Conservation (phyloP, 2,888 invertebrate species). For the Anodontia alba region DNA sequence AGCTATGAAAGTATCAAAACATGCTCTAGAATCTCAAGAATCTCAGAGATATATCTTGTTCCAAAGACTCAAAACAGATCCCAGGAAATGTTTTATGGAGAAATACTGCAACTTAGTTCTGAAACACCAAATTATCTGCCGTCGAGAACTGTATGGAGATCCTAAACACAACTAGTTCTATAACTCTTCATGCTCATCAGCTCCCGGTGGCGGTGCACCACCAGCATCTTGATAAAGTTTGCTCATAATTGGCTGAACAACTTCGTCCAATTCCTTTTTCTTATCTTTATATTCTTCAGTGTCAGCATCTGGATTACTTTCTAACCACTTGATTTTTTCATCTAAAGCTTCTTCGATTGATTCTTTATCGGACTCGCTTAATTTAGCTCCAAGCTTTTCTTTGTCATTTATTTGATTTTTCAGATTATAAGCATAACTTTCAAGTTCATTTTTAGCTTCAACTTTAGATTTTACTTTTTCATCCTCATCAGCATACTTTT, state of each 20-base stretch:
- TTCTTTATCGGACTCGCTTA: conserved; percentile 94
- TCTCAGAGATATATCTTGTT: too few species aligned
- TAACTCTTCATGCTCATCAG: conserved; percentile 53
- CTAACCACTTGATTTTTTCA: conserved; percentile 98
- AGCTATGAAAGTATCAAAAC: too few species aligned
- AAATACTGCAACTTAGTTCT: too few species aligned
- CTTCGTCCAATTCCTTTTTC: conserved; percentile 96
- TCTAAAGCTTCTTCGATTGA: conserved; percentile 97
- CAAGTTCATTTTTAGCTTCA: conserved; percentile 98
- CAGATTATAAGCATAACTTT: conserved; percentile 96
- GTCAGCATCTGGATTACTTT: conserved; percentile 96
- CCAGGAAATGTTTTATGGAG: too few species aligned
- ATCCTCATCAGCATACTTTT: conserved; percentile 99
- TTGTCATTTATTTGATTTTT: conserved; percentile 98
- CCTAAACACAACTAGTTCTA: conserved; percentile 46
- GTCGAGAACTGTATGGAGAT: conserved; percentile 1
- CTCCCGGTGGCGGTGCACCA: conserved; percentile 48
- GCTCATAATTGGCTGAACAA: conserved; percentile 97
- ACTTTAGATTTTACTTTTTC: conserved; percentile 93
- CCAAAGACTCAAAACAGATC: too few species aligned
- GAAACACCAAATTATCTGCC: too few species aligned
- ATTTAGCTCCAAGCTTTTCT: conserved; percentile 96
- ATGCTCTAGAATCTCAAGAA: too few species aligned
- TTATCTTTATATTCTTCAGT: conserved; percentile 96
- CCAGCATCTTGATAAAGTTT: conserved; percentile 95